Conservation (phyloP, 2,888 invertebrate species). For the Campoletis raptor region DNA sequence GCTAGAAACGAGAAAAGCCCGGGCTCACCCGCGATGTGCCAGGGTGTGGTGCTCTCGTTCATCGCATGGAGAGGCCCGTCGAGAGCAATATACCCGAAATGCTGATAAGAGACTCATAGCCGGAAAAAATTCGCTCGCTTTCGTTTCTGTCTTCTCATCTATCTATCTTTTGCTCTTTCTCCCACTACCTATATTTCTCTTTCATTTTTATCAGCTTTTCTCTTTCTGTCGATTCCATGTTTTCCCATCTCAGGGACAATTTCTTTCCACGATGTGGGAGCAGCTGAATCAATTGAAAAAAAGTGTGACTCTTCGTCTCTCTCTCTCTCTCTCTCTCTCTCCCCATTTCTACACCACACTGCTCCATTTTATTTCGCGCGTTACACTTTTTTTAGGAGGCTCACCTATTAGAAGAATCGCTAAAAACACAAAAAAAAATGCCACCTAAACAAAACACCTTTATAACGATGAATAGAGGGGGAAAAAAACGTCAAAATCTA, state of each 20-base stretch:
- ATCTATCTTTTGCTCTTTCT: not conserved
- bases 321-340: not conserved
- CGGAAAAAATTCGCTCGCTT: conserved; percentile 45
- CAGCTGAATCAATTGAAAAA: conserved; percentile 51
- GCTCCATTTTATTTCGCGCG: not conserved
- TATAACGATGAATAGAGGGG: not conserved
- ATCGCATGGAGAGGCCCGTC: conserved; percentile 27
- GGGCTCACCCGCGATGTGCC: conserved; percentile 3
- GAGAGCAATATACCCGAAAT: conserved; percentile 63
- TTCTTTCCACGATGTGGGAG: conserved; percentile 31
- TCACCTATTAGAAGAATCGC: conserved; percentile 38
- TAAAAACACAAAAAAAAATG: not conserved
- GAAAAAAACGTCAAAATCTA: not conserved
- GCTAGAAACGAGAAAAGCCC: conserved; percentile 5
- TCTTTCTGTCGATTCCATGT: conserved; percentile 16
- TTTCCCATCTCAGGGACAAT: conserved; percentile 49
- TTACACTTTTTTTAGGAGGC: not conserved
- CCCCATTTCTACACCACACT: not conserved
- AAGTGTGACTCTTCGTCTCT: conserved; percentile 15
- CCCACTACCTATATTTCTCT: not conserved
- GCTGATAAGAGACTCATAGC: conserved; percentile 56
- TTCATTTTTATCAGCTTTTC: not conserved
- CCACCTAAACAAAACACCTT: conserved; percentile 4
- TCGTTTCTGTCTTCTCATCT: conserved; percentile 2
- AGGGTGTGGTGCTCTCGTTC: conserved; percentile 34